Conservation (phyloP, 2,888 invertebrate genomes). For the Serripes groenlandicus region DNA sequence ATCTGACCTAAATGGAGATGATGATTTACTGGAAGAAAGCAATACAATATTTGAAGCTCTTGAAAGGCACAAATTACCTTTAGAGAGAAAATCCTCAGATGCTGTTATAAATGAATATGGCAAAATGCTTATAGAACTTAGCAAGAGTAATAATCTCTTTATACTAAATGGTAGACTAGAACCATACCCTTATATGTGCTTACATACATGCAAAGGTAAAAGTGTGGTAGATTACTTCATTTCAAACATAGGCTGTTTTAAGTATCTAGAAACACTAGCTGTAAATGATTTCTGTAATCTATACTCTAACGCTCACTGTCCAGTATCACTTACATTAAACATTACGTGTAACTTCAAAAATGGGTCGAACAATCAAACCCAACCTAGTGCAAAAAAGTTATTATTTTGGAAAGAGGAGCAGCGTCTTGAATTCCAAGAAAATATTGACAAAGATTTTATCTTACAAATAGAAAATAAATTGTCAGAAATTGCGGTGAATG, state of each 20-base stretch:
- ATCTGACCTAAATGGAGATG: conserved; percentile 1
- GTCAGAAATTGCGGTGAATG: too few species aligned
- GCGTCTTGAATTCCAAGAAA: too few species aligned
- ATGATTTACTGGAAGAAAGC: background rate
- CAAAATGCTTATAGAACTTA: conserved; percentile 5
- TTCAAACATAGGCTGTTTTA: background rate
- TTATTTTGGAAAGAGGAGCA: too few species aligned
- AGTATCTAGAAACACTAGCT: background rate
- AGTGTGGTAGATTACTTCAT: conserved; percentile 17
- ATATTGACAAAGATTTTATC: too few species aligned
- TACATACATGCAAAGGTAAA: conserved; percentile 9
- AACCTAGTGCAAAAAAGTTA: too few species aligned
- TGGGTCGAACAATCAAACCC: too few species aligned
- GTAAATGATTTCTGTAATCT: conserved; percentile 4
- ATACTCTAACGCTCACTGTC: conserved; percentile 11
- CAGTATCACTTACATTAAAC: too few species aligned
- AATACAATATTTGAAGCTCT: background rate
- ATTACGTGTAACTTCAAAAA: too few species aligned
- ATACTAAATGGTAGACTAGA: conserved; percentile 8
- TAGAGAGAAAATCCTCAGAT: conserved; percentile 16
- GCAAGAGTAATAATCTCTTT: conserved; percentile 13
- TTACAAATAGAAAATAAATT: too few species aligned
- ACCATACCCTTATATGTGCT: background rate
- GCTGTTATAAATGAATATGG: conserved; percentile 8
- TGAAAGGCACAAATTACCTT: background rate